Percentiles rank a stretch among this genome's conserved stretches.
These are phyloP conservation scores for Entomyzon cyanotis DNA, from an alignment of 2,113 vertebrate species.

Conservation along the genomic window DNA sequence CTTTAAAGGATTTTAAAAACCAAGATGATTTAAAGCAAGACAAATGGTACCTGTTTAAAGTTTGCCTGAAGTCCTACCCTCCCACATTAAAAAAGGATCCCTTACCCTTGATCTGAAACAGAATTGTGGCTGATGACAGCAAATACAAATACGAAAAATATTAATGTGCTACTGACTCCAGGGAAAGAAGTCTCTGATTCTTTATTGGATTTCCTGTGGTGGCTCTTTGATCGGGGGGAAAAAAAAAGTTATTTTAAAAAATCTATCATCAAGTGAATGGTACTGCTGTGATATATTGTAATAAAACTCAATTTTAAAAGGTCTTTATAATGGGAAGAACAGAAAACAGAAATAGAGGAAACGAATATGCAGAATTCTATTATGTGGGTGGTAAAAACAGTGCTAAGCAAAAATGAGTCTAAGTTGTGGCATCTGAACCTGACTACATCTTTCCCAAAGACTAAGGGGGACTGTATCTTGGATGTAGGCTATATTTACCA, in stretches of 20 bases:
- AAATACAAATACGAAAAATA: conserved; percentile 19
- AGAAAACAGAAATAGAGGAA: conserved; percentile 32
- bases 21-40: neutral
- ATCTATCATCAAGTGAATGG: neutral
- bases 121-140: conserved; percentile 34
- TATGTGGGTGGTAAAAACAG: conserved; percentile 5
- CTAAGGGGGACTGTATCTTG: neutral
- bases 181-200: neutral
- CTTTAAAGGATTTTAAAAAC: conserved; percentile 17
- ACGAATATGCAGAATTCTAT: neutral
- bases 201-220: conserved; percentile 24
- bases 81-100: neutral
- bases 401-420: neutral
- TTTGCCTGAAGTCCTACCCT: neutral
- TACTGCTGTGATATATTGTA: neutral
- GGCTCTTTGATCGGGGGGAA: conserved; percentile 18
- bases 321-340: neutral
- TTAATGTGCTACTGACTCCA: neutral
- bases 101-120: conserved; percentile 21
- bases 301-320: neutral
- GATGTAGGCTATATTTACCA: neutral
- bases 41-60: conserved; percentile 20
- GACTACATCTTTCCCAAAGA: neutral
- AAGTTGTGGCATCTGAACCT: neutral
- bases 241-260: neutral